Evolutionary conservation across 1,140 invertebrate genomes (phyloP).

Genomic region (Drosophila rhopaloa): DNA sequence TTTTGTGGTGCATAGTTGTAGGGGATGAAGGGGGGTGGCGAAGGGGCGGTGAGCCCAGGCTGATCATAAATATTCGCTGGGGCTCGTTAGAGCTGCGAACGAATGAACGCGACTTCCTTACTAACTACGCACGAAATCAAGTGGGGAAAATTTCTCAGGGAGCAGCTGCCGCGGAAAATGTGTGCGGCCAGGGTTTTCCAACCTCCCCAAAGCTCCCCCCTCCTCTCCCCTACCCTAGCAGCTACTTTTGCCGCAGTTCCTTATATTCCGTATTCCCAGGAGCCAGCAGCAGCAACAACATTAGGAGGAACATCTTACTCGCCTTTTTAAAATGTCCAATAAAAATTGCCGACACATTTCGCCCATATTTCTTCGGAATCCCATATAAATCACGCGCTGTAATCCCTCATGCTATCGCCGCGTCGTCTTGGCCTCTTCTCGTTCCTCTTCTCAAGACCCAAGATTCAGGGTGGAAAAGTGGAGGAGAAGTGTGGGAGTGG

Average conservation of each 20-base stretch:
- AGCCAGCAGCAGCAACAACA: conserved; percentile 56
- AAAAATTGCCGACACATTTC: conserved; percentile 85
- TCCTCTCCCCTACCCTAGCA: background rate
- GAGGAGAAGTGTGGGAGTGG: conserved; percentile 28
- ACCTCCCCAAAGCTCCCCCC: conserved; percentile 5
- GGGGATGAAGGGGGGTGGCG: background rate
- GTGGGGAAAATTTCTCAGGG: conserved; percentile 72
- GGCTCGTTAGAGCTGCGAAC: conserved; percentile 75
- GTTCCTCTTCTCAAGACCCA: conserved; percentile 39
- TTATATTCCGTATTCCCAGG: conserved; percentile 78
- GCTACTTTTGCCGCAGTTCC: conserved; percentile 72
- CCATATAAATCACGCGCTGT: conserved; percentile 85
- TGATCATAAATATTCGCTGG: conserved; percentile 83
- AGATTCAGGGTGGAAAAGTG: conserved; percentile 12
- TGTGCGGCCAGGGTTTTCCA: conserved; percentile 50
- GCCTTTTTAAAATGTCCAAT: conserved; percentile 85
- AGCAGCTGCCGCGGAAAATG: conserved; percentile 76
- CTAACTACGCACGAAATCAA: conserved; percentile 83
- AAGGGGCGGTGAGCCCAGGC: conserved; percentile 28
- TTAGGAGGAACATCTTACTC: conserved; percentile 80
- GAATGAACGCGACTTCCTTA: conserved; percentile 82
- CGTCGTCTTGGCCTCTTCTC: conserved; percentile 72
- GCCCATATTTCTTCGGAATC: conserved; percentile 85
- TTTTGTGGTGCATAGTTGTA: background rate
- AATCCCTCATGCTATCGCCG: conserved; percentile 85